phyloP scores from a whole-genome alignment of 2,113 vertebrate species.

The Hippocampus barbouri region DNA sequence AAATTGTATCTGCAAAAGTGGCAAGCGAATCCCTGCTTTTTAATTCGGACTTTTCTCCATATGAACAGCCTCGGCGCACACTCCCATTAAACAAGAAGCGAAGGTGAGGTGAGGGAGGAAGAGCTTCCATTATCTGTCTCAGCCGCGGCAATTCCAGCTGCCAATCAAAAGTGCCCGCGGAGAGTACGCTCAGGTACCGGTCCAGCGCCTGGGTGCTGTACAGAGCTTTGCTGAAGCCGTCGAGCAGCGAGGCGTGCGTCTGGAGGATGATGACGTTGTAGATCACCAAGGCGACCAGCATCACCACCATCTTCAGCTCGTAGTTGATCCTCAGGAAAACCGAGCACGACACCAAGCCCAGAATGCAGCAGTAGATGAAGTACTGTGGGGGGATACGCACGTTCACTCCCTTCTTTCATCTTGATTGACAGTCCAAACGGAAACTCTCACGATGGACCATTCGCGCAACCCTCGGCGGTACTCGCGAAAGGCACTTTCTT shows the following conservation, averaged over 20 bases:
- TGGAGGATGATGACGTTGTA: slow-evolving; percentile 94
- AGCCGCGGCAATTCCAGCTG: neutral
- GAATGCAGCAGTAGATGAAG: slow-evolving; percentile 96
- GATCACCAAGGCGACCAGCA: slow-evolving; percentile 85
- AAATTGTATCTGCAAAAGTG: neutral
- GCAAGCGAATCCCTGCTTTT: neutral
- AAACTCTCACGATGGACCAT: neutral
- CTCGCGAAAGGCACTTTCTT: neutral
- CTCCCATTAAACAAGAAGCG: neutral
- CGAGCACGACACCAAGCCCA: slow-evolving; percentile 93
- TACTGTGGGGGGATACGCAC: slow-evolving; percentile 71
- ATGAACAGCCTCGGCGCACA: neutral
- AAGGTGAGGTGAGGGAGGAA: neutral
- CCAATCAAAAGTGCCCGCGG: neutral
- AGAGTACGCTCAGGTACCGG: slow-evolving; percentile 66
- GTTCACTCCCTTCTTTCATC: neutral
- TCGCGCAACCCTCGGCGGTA: neutral
- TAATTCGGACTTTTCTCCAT: neutral
- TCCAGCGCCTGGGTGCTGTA: slow-evolving; percentile 74
- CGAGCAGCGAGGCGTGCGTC: slow-evolving; percentile 84
- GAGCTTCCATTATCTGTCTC: neutral
- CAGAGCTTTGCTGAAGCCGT: slow-evolving; percentile 84
- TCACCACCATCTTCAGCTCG: slow-evolving; percentile 95
- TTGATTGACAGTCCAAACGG: neutral
- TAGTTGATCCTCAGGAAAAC: slow-evolving; percentile 98